phyloP scores from a whole-genome alignment of 2,113 vertebrate species.

The Trochalopteron elliotii region DNA sequence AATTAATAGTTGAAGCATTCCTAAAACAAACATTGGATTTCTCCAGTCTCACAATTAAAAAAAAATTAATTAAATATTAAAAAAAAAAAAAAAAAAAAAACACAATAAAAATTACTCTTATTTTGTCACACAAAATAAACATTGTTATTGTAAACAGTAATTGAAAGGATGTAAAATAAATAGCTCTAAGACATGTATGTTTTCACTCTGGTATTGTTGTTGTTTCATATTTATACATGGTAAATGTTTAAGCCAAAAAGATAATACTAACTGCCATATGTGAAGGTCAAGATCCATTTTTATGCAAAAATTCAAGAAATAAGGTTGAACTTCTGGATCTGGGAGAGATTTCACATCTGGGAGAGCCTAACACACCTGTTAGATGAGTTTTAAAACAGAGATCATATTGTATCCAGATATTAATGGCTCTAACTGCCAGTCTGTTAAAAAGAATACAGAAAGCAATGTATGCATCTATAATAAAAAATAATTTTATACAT shows the following conservation, averaged over 20 bases:
- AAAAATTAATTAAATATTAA: no score
- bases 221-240: background rate
- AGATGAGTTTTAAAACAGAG: background rate
- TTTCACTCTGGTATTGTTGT: background rate
- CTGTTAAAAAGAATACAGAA: background rate
- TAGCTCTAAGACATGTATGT: background rate
- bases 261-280: background rate
- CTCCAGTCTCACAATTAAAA: background rate
- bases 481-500: background rate
- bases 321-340: background rate
- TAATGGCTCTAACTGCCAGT: background rate
- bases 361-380: background rate
- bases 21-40: background rate
- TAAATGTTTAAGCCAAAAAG: background rate
- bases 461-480: background rate
- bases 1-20: background rate
- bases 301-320: background rate
- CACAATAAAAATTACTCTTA: background rate
- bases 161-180: background rate
- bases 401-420: background rate
- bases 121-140: background rate
- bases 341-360: background rate
- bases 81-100: background rate
- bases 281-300: background rate
- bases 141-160: background rate